Base-by-base conservation (phyloP, 2,113 vertebrate species). In the Dissostichus mawsoni region DNA sequence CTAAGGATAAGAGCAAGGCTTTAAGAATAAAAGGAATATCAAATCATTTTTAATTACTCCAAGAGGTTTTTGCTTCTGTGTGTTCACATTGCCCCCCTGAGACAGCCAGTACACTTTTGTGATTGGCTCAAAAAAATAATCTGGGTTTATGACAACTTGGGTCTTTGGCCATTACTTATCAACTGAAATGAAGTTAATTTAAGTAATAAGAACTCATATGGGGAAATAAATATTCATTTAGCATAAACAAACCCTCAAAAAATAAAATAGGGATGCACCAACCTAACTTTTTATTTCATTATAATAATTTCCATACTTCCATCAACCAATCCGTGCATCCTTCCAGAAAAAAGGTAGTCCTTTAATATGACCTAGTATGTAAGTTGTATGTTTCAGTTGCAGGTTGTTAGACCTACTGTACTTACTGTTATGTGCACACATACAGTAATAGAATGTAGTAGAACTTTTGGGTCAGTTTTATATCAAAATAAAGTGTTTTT, bases 11-110 rank as follows among this genome's bases (percentile, higher is more conserved):
- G 62, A 89, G 61, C 59, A 72, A 36, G 51, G 55, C 58, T 85
- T 85, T 86, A 7, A 78, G 76, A 80, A 91, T 69, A 67, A 73
- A 83, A 83, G 7, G 48, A 9, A 69, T 16, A 76, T 82, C 59
- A 76, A 81, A 74, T 75, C 62, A 23, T 58, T 64, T 80, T 51
- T 9, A 75, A 65, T 72, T 17, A 65, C 20, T 25, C 62, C 20
- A 52, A 66, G 68, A 23, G 65, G 47, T 53, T 25, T 41, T 61
- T 33, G 25, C 48, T 59, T 23, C 13, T 13, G n/a, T 76, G 70
- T 64, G 56, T 64, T 53, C 51, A 23, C 10, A 2, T 3, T 25
- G 71, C 71, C 51, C 63, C 68, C 45, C 14, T n/a, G 63, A 74
- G 81, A 71, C 55, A 58, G 58, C 61, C n/a, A 51, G 25, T 29